Base-by-base conservation (phyloP, 2,797 vertebrate genomes). In the Melanotaenia boesemani region DNA sequence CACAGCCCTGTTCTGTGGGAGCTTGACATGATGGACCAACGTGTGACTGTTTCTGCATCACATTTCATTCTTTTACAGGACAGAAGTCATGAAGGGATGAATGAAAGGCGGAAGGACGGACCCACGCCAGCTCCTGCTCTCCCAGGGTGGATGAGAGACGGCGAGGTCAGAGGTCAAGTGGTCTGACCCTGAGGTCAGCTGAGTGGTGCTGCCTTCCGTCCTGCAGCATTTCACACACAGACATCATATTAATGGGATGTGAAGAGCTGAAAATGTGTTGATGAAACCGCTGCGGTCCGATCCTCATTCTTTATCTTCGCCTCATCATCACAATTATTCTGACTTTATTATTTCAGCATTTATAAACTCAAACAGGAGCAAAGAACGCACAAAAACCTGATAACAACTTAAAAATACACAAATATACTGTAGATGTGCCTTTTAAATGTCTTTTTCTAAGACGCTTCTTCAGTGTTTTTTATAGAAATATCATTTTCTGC, bases 171-270 rank as follows among this genome's bases (percentile, higher is more conserved):
- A 84, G 92, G 88, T 95, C 93, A 95, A 95, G 91, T 95, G 93
- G 86, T 94, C 93, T 94, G 90, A 87, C 90, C 93, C 82, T 6
- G 20, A 79, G 92, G 92, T 95, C 94, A 94, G 94, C 93, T 93
- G 92, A 94, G 91, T 93, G 83, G 72, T 22, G 77, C 86, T 92
- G 83, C 70, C 89, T 80, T 87, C 82, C 86, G 84, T 84, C 83
- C 82, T 69, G 79, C 79, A 83, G 73, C 82, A 76, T 81, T 28
- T 70, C 76, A 71, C 75, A 44, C 67, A 75, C 63, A 41, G 78
- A 79, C 81, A 76, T 28, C 58, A 86, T 57, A 79, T 76, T 86
- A 2, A 12, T 9, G 2, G 10, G 79, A 92, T 86, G 83, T 88
- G 86, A 92, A 92, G 82, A 92, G 91, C 87, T 85, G 88, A 92